phyloP scores from a whole-genome alignment of 1,140 invertebrate species.

The Pseudomyrmex dendroicus region DNA sequence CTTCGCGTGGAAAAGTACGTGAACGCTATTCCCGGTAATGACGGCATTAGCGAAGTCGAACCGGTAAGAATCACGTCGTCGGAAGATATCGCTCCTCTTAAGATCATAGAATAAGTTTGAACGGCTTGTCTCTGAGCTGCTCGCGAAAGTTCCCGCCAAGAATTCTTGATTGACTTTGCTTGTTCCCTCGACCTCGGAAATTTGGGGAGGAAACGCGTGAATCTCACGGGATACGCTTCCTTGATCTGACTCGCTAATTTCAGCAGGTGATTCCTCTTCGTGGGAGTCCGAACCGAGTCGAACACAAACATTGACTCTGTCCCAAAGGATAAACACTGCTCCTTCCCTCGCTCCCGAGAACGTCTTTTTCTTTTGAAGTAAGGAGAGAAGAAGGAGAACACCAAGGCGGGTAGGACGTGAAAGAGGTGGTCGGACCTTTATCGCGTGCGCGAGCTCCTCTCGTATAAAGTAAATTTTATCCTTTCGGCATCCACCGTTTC shows the following conservation, averaged over 20 bases:
- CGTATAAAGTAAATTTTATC: constrained; percentile 45
- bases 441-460: constrained; percentile 6
- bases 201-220: constrained; percentile 19
- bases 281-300: constrained; percentile 22
- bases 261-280: constrained; percentile 55
- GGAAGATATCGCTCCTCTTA: constrained; percentile 32
- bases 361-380: constrained; percentile 58
- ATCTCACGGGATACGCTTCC: constrained; percentile 36
- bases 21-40: constrained; percentile 15
- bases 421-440: constrained; percentile 3
- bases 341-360: neutral
- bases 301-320: constrained; percentile 69
- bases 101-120: constrained; percentile 39
- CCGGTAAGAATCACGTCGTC: constrained; percentile 27
- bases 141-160: constrained; percentile 4
- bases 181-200: neutral
- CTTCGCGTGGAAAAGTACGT: neutral
- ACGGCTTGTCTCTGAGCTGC: constrained; percentile 23
- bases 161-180: constrained; percentile 40
- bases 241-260: constrained; percentile 69
- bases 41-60: constrained; percentile 24
- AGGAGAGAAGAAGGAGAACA: constrained; percentile 1
- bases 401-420: constrained; percentile 30
- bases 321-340: constrained; percentile 47
- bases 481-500: constrained; percentile 11